Conservation (phyloP, 2,113 vertebrate species). For the Sinocyclocheilus anshuiensis region DNA sequence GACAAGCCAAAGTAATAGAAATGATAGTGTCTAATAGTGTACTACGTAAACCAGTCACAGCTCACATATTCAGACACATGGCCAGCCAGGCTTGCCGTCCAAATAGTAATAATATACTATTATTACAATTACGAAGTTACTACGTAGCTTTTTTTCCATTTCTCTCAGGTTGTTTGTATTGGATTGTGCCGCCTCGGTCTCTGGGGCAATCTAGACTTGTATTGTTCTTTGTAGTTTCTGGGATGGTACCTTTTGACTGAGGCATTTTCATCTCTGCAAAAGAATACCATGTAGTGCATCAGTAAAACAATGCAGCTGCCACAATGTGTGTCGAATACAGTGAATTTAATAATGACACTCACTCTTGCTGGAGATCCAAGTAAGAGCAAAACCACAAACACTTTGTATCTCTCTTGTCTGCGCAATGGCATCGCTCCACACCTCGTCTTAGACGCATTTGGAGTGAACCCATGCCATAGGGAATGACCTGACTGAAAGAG, state of each 20-base stretch:
- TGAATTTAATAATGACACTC: background rate
- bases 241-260: background rate
- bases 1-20: background rate
- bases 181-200: background rate
- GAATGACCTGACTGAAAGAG: constrained; percentile 68
- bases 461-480: constrained; percentile 70
- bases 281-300: constrained; percentile 1
- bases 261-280: constrained; percentile 35
- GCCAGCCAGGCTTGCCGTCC: background rate
- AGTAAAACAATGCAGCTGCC: background rate
- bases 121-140: background rate
- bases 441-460: constrained; percentile 63
- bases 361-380: background rate
- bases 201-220: background rate
- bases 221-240: constrained; percentile 23
- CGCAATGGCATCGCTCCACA: constrained; percentile 64
- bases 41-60: constrained; percentile 17
- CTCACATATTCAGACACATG: constrained; percentile 6
- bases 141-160: background rate
- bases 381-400: constrained; percentile 69
- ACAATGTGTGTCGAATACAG: background rate
- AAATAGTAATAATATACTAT: background rate
- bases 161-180: background rate
- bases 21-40: background rate
- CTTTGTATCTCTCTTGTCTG: constrained; percentile 52